These are phyloP conservation scores for Eristalinus sepulchralis DNA, from an alignment of 2,888 invertebrate genomes.

Conservation along the genomic window DNA sequence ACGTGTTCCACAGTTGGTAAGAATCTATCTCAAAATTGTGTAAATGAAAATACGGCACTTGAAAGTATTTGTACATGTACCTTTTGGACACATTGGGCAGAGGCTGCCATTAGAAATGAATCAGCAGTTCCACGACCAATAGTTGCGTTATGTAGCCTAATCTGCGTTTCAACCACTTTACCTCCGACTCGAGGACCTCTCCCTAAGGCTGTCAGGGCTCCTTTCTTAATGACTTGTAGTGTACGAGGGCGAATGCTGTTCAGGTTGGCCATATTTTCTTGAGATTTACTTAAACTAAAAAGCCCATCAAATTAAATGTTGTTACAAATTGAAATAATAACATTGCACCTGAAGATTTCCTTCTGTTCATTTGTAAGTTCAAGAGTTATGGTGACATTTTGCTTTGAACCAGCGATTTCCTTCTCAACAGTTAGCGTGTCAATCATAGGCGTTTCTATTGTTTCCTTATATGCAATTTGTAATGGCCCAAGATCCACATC, in stretches of 20 bases:
- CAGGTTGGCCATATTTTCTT: constrained; percentile 87
- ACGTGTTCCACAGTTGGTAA: constrained; percentile 75
- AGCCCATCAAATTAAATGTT: neutral
- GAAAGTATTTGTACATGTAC: constrained; percentile 79
- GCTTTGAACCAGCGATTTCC: constrained; percentile 80
- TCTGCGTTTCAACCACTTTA: constrained; percentile 89
- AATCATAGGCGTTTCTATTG: constrained; percentile 80
- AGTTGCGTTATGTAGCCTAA: constrained; percentile 89
- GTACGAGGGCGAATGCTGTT: constrained; percentile 85
- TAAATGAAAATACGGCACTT: neutral
- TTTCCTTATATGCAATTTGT: constrained; percentile 95
- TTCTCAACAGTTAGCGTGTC: constrained; percentile 77
- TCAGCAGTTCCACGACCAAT: constrained; percentile 89
- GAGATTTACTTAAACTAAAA: constrained; percentile 84
- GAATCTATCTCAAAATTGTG: constrained; percentile 68
- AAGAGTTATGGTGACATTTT: constrained; percentile 78
- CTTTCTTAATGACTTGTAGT: constrained; percentile 87
- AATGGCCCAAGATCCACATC: constrained; percentile 94
- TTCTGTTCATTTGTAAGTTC: constrained; percentile 80
- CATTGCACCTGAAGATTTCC: constrained; percentile 81
- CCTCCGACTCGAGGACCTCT: constrained; percentile 94
- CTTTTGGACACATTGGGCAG: constrained; percentile 91
- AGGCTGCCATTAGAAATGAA: constrained; percentile 90
- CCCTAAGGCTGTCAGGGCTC: constrained; percentile 85
- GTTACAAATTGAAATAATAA: neutral